Evolutionary conservation across 2,888 invertebrate genomes (phyloP).

Genomic region (Cylindroiulus punctatus): DNA sequence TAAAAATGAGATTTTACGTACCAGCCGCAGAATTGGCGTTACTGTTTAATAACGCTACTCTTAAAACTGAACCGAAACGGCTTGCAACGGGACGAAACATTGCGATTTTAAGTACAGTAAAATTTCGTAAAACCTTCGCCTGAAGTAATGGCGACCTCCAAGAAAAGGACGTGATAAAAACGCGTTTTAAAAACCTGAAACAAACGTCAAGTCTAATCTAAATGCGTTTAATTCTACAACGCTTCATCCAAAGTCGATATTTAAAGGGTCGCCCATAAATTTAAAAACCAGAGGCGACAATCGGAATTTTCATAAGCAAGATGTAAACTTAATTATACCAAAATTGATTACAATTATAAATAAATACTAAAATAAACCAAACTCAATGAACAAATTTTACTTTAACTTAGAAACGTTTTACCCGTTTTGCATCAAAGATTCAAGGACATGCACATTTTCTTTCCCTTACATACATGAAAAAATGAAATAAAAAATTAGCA

Average conservation of each 20-base stretch:
- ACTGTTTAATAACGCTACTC: background rate
- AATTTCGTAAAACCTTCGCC: background rate
- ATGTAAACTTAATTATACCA: too few relatives aligned
- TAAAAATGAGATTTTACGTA: background rate
- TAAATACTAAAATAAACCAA: too few relatives aligned
- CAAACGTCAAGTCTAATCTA: background rate
- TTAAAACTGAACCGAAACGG: constrained; percentile 31
- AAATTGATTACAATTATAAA: too few relatives aligned
- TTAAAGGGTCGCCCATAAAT: background rate
- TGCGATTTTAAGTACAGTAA: background rate
- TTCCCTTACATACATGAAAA: too few relatives aligned
- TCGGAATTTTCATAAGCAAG: too few relatives aligned
- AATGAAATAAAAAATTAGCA: too few relatives aligned
- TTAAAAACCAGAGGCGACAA: too few relatives aligned
- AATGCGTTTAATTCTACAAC: background rate
- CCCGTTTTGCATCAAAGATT: too few relatives aligned
- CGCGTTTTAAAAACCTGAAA: background rate
- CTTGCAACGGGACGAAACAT: constrained; percentile 53
- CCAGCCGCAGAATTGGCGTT: background rate
- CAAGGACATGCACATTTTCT: too few relatives aligned
- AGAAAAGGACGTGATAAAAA: constrained; percentile 19
- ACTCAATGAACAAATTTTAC: too few relatives aligned
- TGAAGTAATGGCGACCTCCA: constrained; percentile 32
- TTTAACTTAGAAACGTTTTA: too few relatives aligned
- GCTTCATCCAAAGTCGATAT: background rate